Base-by-base conservation (phyloP, 2,888 invertebrate genomes). In the Balanococcus diminutus region DNA sequence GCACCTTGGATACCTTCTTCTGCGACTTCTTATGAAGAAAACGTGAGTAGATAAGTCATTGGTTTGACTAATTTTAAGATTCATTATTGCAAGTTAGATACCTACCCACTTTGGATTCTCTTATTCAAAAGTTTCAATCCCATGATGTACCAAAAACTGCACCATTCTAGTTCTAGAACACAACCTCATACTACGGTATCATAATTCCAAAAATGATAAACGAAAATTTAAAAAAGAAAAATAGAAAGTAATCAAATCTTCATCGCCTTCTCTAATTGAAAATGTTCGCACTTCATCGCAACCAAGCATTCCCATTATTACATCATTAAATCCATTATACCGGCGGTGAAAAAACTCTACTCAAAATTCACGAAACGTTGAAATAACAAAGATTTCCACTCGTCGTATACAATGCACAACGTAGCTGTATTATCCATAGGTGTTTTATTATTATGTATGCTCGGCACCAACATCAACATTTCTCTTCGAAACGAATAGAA, bases 381-480 rank as follows among this genome's bases (percentile, higher is more conserved):
- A 36, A 75, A 75, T 32, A 75, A 75, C 32, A 67, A 67, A 67
- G 61, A 67, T 67, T 25, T 28, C 14, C 16, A 11, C 42, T 11
- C 14, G 42, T 11, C n/a, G 11, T 9, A 42, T 42, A 42, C 42
- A 36, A 36, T 36, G 8, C 8, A 36, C 8, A 5, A 36, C 16
- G 42, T 42, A 42, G 42, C 14, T 42, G 46, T 46, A 16, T 5
- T 11, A 46, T 46, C 5, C 14, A 25, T 25, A 28, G 28, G 28
- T 67, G 28, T 67, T 67, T 67, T 67, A 67, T 67, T 67, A 67
- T 25, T 67, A 67, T 67, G 61, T 67, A 67, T n/a, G n/a, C n/a
- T n/a, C n/a, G n/a, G n/a, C 9, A 67, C 5, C 25, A 9, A 75
- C 32, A 75, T 32, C 32, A 75, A 67, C 11, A 9, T 67, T 28